Base-by-base conservation (phyloP, 2,797 vertebrate genomes). In the Lycodopsis pacificus region DNA sequence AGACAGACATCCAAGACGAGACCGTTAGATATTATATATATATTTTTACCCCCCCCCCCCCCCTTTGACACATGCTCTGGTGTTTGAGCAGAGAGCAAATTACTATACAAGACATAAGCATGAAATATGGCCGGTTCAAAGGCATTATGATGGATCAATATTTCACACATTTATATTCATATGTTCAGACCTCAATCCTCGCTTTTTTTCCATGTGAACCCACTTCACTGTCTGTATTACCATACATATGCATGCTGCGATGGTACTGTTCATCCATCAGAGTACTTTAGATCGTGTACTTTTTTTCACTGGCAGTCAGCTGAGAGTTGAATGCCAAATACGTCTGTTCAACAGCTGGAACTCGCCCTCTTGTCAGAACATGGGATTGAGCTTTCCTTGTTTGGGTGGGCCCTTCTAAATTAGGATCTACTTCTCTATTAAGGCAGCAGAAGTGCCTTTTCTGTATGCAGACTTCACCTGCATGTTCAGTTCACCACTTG, bases 151-250 rank as follows among this genome's bases (percentile, higher is more conserved):
- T 76, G 67, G 87, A 93, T 95, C 94, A 90, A 93, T 95, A 93
- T 93, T 92, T 92, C 83, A 88, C 73, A 79, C 86, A 93, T 94
- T 94, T 92, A 91, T 93, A 94, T 95, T 93, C 90, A 92, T 91
- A 91, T 86, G 80, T 90, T 92, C 84, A 44, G 80, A 89, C 71
- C 85, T 88, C 76, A 77, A 68, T 81, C 84, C 74, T 74, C 40
- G 30, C 49, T 71, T 77, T 46, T 77, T 86, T 53, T 53, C 58
- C 78, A 66, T 38, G 42, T 76, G 34, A 83, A 69, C 71, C 77
- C 80, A 77, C 82, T 76, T 82, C 64, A 74, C 77, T 76, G 80
- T 90, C 75, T 79, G 79, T 81, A 90, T 94, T 91, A 66, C 73
- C 76, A 87, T 91, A 85, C 66, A 86, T 82, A 88, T 83, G 73